Conservation (phyloP, 1,140 invertebrate species). For the Cryptotermes secundus region DNA sequence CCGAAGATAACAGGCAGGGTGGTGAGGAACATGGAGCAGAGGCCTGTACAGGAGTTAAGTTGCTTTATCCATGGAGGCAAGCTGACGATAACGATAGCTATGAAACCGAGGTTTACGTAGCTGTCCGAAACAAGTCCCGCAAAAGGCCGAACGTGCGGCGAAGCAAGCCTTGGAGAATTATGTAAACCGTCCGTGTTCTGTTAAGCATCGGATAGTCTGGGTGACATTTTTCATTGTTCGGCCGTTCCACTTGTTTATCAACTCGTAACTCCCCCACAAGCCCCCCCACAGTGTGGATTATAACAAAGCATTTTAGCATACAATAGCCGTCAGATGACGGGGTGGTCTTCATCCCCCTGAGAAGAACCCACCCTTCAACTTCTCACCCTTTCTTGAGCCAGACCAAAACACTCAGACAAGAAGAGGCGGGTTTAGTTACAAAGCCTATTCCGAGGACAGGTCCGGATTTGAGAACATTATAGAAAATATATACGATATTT, state of each 20-base stretch:
- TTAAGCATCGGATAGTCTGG: background rate
- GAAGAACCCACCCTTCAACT: background rate
- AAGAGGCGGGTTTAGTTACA: background rate
- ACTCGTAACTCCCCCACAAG: background rate
- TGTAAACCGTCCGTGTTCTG: background rate
- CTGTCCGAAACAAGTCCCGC: no score
- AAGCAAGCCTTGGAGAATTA: background rate
- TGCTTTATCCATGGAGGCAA: no score
- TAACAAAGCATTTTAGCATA: background rate
- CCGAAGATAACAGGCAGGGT: no score
- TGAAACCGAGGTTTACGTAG: no score
- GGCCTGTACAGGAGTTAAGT: no score
- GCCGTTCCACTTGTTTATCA: background rate
- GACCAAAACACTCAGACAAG: background rate
- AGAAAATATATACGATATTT: background rate
- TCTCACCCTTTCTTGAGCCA: background rate
- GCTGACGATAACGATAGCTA: no score
- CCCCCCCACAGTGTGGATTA: background rate
- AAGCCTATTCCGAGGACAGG: background rate
- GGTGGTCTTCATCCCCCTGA: conserved; percentile 11
- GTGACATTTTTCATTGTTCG: background rate
- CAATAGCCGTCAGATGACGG: background rate
- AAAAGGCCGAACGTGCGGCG: background rate
- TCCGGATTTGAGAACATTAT: background rate
- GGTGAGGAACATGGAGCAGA: no score